Conservation (phyloP, 2,888 invertebrate genomes). For the Drosophila mayaguana region DNA sequence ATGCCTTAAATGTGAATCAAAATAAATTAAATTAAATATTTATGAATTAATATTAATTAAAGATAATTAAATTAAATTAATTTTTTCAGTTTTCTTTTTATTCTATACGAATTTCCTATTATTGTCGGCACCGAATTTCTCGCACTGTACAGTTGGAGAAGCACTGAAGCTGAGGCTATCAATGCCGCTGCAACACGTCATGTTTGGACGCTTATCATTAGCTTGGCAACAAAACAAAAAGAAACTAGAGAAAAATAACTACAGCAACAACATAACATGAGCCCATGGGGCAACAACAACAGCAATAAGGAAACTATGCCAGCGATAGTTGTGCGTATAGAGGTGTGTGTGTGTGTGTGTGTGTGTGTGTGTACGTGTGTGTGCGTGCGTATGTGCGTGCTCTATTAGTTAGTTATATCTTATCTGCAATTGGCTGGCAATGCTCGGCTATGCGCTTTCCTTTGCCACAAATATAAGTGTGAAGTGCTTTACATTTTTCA, state of each 20-base stretch:
- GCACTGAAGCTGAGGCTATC: slow-evolving; percentile 42
- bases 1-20: too few species aligned
- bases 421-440: slow-evolving; percentile 63
- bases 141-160: slow-evolving; percentile 40
- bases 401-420: slow-evolving; percentile 62
- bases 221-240: slow-evolving; percentile 66
- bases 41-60: too few species aligned
- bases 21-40: too few species aligned
- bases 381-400: slow-evolving; percentile 10
- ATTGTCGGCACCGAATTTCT: neutral
- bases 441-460: slow-evolving; percentile 54
- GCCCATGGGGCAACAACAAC: slow-evolving; percentile 28
- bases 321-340: slow-evolving; percentile 25
- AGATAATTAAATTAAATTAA: too few species aligned
- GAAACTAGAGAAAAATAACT: neutral
- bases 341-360: neutral
- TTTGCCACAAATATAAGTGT: slow-evolving; percentile 39
- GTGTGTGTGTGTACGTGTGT: slow-evolving; percentile 10
- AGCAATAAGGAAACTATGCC: slow-evolving; percentile 64
- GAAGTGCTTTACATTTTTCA: slow-evolving; percentile 53
- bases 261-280: slow-evolving; percentile 36
- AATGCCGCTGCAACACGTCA: slow-evolving; percentile 52
- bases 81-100: too few species aligned
- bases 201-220: slow-evolving; percentile 64
- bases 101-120: too few species aligned